phyloP scores from a whole-genome alignment of 2,888 invertebrate genomes.

The Yponomeuta sedellus region DNA sequence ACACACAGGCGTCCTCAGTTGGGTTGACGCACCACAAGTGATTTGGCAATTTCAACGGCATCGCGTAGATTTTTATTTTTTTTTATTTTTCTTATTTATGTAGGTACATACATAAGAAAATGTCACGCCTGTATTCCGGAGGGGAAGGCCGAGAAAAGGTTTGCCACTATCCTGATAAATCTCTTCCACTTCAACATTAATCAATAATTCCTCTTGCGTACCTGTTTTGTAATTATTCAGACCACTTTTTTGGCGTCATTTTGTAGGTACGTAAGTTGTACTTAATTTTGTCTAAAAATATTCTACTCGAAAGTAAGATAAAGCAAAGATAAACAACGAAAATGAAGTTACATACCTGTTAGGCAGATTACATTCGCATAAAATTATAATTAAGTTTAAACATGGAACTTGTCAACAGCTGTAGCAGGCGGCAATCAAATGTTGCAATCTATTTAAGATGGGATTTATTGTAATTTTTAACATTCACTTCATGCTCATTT shows the following conservation, averaged over 20 bases:
- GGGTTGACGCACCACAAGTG: too few species aligned
- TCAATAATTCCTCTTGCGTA: not conserved
- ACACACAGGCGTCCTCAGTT: too few species aligned
- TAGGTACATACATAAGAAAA: too few species aligned
- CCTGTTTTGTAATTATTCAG: too few species aligned
- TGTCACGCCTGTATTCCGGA: too few species aligned
- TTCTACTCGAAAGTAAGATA: not conserved
- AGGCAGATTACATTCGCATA: not conserved
- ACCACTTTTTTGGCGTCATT: not conserved
- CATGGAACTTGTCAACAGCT: not conserved
- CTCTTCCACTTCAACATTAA: not conserved
- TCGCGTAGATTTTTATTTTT: too few species aligned
- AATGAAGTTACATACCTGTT: not conserved
- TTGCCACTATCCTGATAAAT: too few species aligned
- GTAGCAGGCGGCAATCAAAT: not conserved
- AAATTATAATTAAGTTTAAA: not conserved
- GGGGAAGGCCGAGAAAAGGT: too few species aligned
- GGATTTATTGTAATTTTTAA: not conserved
- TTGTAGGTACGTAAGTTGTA: too few species aligned
- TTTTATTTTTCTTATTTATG: too few species aligned
- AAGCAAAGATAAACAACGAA: not conserved
- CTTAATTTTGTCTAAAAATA: not conserved
- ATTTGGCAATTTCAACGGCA: too few species aligned
- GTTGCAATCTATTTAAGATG: not conserved
- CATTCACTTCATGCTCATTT: conserved; percentile 15